phyloP scores from a whole-genome alignment of 2,888 invertebrate species.

The Ophioninae sp. region DNA sequence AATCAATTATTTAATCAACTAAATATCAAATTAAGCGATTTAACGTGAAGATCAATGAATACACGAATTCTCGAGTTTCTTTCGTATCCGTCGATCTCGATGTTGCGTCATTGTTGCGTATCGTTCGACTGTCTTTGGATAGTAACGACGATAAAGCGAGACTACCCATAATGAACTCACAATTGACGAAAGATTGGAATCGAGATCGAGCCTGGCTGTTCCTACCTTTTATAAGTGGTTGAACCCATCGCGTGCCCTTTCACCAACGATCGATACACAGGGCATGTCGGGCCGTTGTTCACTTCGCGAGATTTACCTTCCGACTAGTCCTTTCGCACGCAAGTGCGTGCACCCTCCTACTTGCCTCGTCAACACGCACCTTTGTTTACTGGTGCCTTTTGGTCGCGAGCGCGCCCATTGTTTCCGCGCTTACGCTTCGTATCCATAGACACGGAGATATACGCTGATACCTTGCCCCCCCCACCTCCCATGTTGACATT shows the following conservation, averaged over 20 bases:
- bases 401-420: conserved; percentile 11
- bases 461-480: not conserved
- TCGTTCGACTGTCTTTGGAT: not conserved
- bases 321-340: conserved; percentile 40
- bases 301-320: conserved; percentile 43
- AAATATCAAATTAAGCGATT: too few species aligned
- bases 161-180: conserved; percentile 35
- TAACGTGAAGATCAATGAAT: too few species aligned
- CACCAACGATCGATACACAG: conserved; percentile 25
- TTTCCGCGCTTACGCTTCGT: not conserved
- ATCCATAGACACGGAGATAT: conserved; percentile 33
- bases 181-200: conserved; percentile 50
- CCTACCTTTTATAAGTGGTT: conserved; percentile 5
- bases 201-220: conserved; percentile 10
- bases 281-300: conserved; percentile 48
- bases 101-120: not conserved
- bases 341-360: conserved; percentile 46
- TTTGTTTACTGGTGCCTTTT: conserved; percentile 30
- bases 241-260: conserved; percentile 16
- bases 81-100: not conserved
- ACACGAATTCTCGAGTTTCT: too few species aligned
- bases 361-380: conserved; percentile 37
- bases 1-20: not conserved
- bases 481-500: not conserved
- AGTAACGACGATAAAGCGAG: conserved; percentile 4